These are phyloP conservation scores for Paramormyrops hopkinsi DNA, from an alignment of 2,797 vertebrate species.

Conservation along the genomic window DNA sequence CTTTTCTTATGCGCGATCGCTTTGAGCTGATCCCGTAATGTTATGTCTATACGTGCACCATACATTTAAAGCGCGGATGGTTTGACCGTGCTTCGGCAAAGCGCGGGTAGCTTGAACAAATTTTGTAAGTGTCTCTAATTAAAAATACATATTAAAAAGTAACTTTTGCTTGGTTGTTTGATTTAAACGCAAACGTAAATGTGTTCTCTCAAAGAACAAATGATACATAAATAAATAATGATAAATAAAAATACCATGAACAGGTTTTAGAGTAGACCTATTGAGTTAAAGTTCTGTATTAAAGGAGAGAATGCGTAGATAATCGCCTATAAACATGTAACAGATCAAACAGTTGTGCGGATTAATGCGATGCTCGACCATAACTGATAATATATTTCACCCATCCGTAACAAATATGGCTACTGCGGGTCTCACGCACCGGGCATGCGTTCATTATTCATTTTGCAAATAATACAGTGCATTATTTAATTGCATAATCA, in stretches of 20 bases:
- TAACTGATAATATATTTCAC: neutral
- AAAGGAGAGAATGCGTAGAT: neutral
- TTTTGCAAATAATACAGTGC: neutral
- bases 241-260: neutral
- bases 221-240: neutral
- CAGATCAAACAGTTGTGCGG: neutral
- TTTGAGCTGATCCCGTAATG: neutral
- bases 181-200: neutral
- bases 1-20: neutral
- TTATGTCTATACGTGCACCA: neutral
- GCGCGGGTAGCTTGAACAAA: neutral
- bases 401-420: neutral
- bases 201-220: neutral
- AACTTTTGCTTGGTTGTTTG: neutral
- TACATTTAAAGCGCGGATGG: neutral
- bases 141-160: neutral
- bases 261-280: neutral
- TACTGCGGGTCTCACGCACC: neutral
- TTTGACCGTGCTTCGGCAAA: neutral
- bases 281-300: neutral
- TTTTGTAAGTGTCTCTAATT: neutral
- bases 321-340: neutral
- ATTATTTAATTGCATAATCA: neutral
- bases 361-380: neutral
- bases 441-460: neutral